Base-by-base conservation (phyloP, 2,113 vertebrate genomes). In the Erythrocercus mccallii region DNA sequence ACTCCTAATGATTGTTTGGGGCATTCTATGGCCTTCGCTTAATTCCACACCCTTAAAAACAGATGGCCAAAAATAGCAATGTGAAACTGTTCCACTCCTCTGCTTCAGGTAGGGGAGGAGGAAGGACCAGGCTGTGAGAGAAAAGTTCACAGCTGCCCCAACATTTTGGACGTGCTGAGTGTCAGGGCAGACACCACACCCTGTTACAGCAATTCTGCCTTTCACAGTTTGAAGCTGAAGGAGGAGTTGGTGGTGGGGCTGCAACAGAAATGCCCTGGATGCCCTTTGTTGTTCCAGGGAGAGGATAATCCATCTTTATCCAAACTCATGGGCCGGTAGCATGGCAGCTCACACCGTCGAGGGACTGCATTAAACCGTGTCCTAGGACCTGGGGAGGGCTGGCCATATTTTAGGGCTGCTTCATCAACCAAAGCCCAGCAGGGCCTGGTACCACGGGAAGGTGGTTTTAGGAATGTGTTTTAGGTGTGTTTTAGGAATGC, bases 311-410 rank as follows among this genome's bases (percentile, higher is more conserved):
- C 23, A 68, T 47, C 44, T 64, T 86, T 31, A n/a, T 51, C 44
- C 22, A 27, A 53, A 76, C 31, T 69, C 27, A 0, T 8, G 35
- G 72, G 42, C 40, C 42, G 2, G 62, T 25, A 17, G 56, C 6
- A 6, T 3, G 2, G 33, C 40, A 53, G 56, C 58, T 88, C 2
- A 1, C 2, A 0, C 56, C 30, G 19, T 30, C 0, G 5, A 50
- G 88, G 66, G 42, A 7, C 73, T 66, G 66, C 1, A 3, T 9
- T 57, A 9, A 57, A 11, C 31, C 45, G 7, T 20, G 31, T 30
- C 42, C 69, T n/a, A 70, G 56, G 15, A 18, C 61, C 33, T 44
- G 38, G 35, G 27, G 12, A 33, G n/a, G 8, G 11, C 65, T 82
- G 71, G n/a, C 51, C 4, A 1, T 4, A 0, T 53, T 68, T 83